A percentile compares a stretch with the other conserved stretches of the same genome.
These are phyloP conservation scores for Rhabdomys pumilio DNA, from an alignment of 2,797 vertebrate genomes.

Conservation along the genomic window DNA sequence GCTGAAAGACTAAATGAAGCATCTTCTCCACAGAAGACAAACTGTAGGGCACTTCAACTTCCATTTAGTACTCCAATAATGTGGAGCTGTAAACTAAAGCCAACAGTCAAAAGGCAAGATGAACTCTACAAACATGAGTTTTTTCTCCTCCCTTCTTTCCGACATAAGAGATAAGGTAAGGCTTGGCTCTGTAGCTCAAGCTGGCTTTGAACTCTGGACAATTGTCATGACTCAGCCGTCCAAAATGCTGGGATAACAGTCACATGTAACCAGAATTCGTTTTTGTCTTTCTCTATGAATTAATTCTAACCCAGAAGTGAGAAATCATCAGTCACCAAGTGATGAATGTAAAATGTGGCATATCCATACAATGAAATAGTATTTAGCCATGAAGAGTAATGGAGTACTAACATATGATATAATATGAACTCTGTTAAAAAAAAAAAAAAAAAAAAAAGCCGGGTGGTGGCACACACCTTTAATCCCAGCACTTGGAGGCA, in stretches of 20 bases:
- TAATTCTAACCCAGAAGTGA: not conserved
- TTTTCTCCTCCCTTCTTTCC: not conserved
- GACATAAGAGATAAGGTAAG: not conserved
- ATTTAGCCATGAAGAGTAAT: constrained; percentile 31
- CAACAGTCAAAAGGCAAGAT: not conserved
- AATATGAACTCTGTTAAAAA: not conserved
- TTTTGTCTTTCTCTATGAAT: constrained; percentile 20
- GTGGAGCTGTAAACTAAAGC: constrained; percentile 41
- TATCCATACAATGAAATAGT: not conserved
- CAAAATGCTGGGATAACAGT: not conserved
- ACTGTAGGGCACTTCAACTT: not conserved
- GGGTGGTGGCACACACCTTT: too few relatives aligned
- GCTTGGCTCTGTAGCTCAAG: not conserved
- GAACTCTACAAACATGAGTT: not conserved
- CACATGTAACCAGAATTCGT: not conserved
- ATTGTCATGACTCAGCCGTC: not conserved
- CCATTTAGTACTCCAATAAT: not conserved
- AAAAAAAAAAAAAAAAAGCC: too few relatives aligned
- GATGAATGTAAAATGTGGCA: not conserved
- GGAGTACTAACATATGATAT: not conserved
- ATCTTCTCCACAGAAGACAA: not conserved
- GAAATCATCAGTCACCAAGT: not conserved
- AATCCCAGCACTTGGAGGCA: too few relatives aligned
- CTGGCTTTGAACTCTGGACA: not conserved
- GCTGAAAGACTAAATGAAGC: constrained; percentile 18